Conservation (phyloP, 2,797 vertebrate species). For the Sebastiscus albofasciatus region DNA sequence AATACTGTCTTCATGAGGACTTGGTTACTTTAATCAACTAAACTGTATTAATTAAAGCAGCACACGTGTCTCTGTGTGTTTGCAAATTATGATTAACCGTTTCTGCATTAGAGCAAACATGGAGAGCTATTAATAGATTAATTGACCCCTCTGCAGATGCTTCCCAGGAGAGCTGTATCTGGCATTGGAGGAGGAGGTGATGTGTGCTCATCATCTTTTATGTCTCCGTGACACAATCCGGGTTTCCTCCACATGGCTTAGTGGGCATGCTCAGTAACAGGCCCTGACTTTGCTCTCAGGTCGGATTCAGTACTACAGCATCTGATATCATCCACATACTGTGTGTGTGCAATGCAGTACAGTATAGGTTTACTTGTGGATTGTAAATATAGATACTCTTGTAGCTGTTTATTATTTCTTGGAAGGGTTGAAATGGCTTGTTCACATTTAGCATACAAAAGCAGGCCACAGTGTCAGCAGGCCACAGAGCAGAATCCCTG, state of each 20-base stretch:
- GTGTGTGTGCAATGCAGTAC: neutral
- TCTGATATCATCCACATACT: neutral
- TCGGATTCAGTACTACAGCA: neutral
- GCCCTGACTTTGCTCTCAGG: neutral
- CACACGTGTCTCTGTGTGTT: neutral
- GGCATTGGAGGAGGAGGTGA: neutral
- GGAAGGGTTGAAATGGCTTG: neutral
- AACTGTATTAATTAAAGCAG: neutral
- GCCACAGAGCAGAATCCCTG: neutral
- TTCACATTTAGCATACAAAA: neutral
- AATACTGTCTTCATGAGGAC: neutral
- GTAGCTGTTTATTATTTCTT: neutral
- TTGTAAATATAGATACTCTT: neutral
- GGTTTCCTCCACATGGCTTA: constrained; percentile 5
- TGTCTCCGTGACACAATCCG: constrained; percentile 3
- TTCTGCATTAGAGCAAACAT: neutral
- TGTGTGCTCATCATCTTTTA: constrained; percentile 18
- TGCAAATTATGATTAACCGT: neutral
- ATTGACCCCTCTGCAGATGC: constrained; percentile 20
- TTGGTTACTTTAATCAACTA: neutral
- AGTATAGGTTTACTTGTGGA: neutral
- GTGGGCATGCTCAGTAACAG: constrained; percentile 12
- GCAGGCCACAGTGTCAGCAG: constrained; percentile 11
- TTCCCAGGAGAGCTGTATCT: neutral
- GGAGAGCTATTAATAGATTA: constrained; percentile 1